These are phyloP conservation scores for Varecia variegata DNA, from an alignment of 2,797 vertebrate species.

Conservation along the genomic window DNA sequence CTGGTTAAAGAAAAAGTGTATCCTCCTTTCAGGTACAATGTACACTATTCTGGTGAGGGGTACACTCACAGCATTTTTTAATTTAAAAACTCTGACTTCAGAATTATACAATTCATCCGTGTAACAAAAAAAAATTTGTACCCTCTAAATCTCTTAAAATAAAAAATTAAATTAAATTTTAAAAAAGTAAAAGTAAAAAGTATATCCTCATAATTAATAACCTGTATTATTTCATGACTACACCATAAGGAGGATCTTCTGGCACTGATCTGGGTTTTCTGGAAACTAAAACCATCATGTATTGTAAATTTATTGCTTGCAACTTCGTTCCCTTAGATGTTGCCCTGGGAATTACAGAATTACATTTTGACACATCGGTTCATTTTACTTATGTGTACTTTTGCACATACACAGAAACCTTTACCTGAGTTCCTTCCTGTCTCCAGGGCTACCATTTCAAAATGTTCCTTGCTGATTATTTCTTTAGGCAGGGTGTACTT, in stretches of 20 bases:
- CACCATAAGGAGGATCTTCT: background rate
- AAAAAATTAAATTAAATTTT: background rate
- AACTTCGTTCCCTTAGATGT: constrained; percentile 28
- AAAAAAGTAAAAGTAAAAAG: background rate
- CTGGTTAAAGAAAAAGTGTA: background rate
- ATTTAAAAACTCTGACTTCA: background rate
- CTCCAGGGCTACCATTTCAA: constrained; percentile 49
- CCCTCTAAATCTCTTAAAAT: background rate
- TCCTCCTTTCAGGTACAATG: background rate
- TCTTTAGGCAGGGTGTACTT: background rate
- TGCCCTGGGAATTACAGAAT: constrained; percentile 55
- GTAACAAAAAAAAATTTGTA: background rate
- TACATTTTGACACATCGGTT: background rate
- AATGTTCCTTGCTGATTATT: constrained; percentile 33
- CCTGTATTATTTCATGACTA: background rate
- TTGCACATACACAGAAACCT: background rate
- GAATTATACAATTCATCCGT: background rate
- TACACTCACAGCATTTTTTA: background rate
- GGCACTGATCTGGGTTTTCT: background rate
- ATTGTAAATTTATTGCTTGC: background rate
- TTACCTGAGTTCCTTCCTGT: constrained; percentile 27
- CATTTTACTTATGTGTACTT: constrained; percentile 60
- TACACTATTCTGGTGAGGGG: background rate
- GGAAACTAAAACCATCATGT: background rate
- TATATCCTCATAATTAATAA: background rate